Evolutionary conservation across 2,888 invertebrate genomes (phyloP).

Genomic region (Tenodera sinensis): DNA sequence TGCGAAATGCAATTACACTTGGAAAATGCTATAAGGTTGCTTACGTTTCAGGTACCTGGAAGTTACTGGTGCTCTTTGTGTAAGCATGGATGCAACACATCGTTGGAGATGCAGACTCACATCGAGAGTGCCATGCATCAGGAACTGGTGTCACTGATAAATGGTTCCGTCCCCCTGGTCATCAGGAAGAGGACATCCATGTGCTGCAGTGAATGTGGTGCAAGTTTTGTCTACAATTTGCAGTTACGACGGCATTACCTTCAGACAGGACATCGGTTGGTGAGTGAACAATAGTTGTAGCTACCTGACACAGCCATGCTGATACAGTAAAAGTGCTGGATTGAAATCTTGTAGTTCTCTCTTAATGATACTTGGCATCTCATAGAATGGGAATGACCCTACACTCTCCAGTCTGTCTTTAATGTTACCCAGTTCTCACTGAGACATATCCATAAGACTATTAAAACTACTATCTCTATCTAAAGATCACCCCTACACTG

Average conservation of each 20-base stretch:
- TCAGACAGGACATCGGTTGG: conserved; percentile 48
- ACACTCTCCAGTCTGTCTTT: too few species aligned
- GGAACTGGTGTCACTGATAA: conserved; percentile 71
- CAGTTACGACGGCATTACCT: conserved; percentile 63
- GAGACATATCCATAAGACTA: too few species aligned
- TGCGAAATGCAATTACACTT: too few species aligned
- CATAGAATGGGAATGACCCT: too few species aligned
- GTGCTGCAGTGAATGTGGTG: conserved; percentile 62
- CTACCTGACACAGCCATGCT: too few species aligned
- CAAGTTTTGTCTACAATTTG: conserved; percentile 70
- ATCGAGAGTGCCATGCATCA: conserved; percentile 62
- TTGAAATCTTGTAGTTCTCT: too few species aligned
- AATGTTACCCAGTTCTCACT: too few species aligned
- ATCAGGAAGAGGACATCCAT: conserved; percentile 64
- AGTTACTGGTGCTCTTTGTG: conserved; percentile 72
- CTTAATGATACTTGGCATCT: too few species aligned
- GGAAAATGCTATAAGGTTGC: too few species aligned
- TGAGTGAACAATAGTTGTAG: conserved; percentile 28
- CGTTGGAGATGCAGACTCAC: conserved; percentile 65
- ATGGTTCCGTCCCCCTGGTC: conserved; percentile 75
- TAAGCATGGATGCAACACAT: conserved; percentile 61
- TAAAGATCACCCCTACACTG: too few species aligned
- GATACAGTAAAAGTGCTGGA: too few species aligned
- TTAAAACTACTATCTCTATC: too few species aligned
- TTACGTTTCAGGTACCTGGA: conserved; percentile 43